These are phyloP conservation scores for Keiferia lycopersicella DNA, from an alignment of 2,888 invertebrate species.

Conservation along the genomic window DNA sequence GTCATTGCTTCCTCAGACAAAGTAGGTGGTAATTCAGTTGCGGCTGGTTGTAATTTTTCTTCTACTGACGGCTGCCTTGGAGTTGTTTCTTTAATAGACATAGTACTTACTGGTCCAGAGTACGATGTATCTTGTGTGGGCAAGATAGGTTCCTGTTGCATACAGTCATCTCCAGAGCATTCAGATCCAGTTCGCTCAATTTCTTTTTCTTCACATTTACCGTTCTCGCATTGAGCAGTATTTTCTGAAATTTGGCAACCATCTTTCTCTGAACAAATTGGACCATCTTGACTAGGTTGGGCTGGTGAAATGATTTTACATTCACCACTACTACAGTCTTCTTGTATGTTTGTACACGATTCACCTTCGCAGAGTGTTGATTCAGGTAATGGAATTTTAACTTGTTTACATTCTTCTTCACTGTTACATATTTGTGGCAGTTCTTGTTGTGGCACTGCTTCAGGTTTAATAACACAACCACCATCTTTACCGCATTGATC, in stretches of 20 bases:
- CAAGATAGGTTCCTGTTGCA: conserved; percentile 29
- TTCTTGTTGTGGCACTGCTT: background rate
- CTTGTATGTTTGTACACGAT: conserved; percentile 25
- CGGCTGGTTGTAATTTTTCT: conserved; percentile 7
- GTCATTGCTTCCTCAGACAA: conserved; percentile 5
- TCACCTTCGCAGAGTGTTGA: conserved; percentile 32
- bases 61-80: background rate
- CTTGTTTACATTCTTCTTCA: conserved; percentile 30
- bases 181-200: conserved; percentile 43
- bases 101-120: conserved; percentile 4
- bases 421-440: conserved; percentile 22
- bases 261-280: conserved; percentile 41
- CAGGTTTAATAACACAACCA: conserved; percentile 28
- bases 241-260: conserved; percentile 40
- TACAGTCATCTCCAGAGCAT: conserved; percentile 50
- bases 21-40: conserved; percentile 11
- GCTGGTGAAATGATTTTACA: conserved; percentile 19
- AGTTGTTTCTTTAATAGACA: conserved; percentile 3
- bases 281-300: conserved; percentile 22
- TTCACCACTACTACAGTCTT: conserved; percentile 11
- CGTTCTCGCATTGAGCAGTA: conserved; percentile 50
- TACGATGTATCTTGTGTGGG: conserved; percentile 18
- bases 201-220: conserved; percentile 56
- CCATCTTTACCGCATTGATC: conserved; percentile 26
- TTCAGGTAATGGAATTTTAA: conserved; percentile 23